These are phyloP conservation scores for Chiridota heheva DNA, from an alignment of 35 echinoderm and acorn worm genomes.

Conservation along the genomic window DNA sequence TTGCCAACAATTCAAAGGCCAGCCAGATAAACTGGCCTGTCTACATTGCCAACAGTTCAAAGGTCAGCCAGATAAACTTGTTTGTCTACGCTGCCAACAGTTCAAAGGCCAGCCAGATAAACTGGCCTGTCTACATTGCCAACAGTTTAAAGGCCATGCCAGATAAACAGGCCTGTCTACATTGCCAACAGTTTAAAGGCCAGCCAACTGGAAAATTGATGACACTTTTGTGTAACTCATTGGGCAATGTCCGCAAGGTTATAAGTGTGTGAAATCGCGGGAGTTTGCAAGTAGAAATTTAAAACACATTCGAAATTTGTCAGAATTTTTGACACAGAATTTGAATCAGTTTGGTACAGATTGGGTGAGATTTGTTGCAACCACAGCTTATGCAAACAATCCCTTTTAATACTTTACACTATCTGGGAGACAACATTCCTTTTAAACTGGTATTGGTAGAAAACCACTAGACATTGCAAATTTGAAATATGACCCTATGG, in stretches of 20 bases:
- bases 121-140: too few relatives aligned
- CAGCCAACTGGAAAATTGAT: slow-evolving; percentile 15
- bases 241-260: background rate
- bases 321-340: slow-evolving; percentile 34
- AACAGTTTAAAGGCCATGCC: too few relatives aligned
- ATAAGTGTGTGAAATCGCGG: slow-evolving; percentile 20
- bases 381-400: slow-evolving; percentile 39
- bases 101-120: too few relatives aligned
- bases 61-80: too few relatives aligned
- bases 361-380: slow-evolving; percentile 28
- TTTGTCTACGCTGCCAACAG: too few relatives aligned
- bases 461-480: background rate
- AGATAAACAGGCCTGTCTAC: too few relatives aligned
- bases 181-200: slow-evolving; percentile 37
- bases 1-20: too few relatives aligned
- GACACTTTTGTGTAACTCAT: slow-evolving; percentile 6
- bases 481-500: background rate
- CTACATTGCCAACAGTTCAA: too few relatives aligned
- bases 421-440: slow-evolving; percentile 31
- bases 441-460: slow-evolving; percentile 19
- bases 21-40: too few relatives aligned
- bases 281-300: slow-evolving; percentile 40
- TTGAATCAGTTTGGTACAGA: slow-evolving; percentile 38
- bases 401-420: slow-evolving; percentile 40
- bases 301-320: slow-evolving; percentile 8